Conservation (phyloP, 1,140 invertebrate genomes). For the Ostrea denselamellosa region DNA sequence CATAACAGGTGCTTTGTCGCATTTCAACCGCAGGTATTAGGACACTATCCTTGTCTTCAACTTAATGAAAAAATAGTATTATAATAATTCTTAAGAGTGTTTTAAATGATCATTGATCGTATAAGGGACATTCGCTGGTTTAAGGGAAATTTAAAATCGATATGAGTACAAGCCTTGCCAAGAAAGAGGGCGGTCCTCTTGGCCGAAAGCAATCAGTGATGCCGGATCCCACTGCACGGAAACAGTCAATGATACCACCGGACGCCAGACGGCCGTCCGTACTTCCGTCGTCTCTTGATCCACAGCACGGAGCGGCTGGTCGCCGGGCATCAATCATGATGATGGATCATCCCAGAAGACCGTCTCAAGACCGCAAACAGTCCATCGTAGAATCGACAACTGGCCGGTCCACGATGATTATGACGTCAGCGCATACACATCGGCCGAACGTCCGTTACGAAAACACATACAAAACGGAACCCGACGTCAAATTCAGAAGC, state of each 20-base stretch:
- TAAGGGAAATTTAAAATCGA: slow-evolving; percentile 34
- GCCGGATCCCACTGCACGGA: slow-evolving; percentile 28
- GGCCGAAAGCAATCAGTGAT: slow-evolving; percentile 40
- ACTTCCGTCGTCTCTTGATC: slow-evolving; percentile 3
- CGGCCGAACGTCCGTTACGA: slow-evolving; percentile 54
- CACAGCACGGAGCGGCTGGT: slow-evolving; percentile 6
- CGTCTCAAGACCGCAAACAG: slow-evolving; percentile 48
- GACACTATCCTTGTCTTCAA: neutral
- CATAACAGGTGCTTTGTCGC: neutral
- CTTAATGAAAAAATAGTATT: slow-evolving; percentile 40
- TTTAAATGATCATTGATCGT: slow-evolving; percentile 40
- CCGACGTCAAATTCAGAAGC: slow-evolving; percentile 51
- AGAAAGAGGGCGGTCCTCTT: slow-evolving; percentile 15
- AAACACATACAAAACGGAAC: slow-evolving; percentile 60
- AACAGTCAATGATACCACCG: slow-evolving; percentile 9
- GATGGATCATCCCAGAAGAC: slow-evolving; percentile 22
- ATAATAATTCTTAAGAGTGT: slow-evolving; percentile 3
- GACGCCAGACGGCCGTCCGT: neutral
- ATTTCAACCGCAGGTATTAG: slow-evolving; percentile 20
- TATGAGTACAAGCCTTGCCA: slow-evolving; percentile 42
- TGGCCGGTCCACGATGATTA: slow-evolving; percentile 53
- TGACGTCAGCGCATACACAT: slow-evolving; percentile 50
- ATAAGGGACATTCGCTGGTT: slow-evolving; percentile 8
- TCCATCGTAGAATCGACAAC: slow-evolving; percentile 54
- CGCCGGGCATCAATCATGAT: slow-evolving; percentile 40